Evolutionary conservation across 2,797 vertebrate species (phyloP).

Genomic region (Menidia menidia): DNA sequence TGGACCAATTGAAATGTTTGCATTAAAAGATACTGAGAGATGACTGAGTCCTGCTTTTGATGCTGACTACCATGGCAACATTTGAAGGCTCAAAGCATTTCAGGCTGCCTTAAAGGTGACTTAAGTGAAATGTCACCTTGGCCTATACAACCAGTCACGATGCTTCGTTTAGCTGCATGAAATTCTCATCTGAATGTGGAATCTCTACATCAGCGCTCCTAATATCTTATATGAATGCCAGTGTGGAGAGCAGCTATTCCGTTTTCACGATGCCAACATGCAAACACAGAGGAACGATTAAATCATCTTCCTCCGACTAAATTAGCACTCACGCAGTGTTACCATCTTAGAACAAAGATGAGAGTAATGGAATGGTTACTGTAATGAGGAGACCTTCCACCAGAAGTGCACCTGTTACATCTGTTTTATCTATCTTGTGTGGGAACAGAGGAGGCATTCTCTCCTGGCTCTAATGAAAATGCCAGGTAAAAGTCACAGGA

Average conservation of each 20-base stretch:
- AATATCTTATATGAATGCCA: conserved; percentile 44
- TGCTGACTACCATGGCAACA: not conserved
- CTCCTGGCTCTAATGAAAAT: conserved; percentile 46
- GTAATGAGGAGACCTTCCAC: conserved; percentile 64
- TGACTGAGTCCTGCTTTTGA: not conserved
- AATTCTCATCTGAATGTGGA: conserved; percentile 34
- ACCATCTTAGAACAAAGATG: conserved; percentile 54
- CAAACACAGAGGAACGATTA: conserved; percentile 55
- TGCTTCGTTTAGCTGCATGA: conserved; percentile 11
- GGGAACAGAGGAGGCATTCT: conserved; percentile 4
- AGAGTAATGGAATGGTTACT: conserved; percentile 50
- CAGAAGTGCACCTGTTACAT: conserved; percentile 62
- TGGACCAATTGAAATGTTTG: not conserved
- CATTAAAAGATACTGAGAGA: not conserved
- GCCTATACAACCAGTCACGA: conserved; percentile 1
- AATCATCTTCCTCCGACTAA: conserved; percentile 57
- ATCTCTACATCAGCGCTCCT: conserved; percentile 39
- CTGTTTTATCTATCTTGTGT: conserved; percentile 60
- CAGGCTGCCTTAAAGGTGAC: not conserved
- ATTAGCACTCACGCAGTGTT: conserved; percentile 62
- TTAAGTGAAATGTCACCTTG: not conserved
- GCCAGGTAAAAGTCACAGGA: conserved; percentile 46
- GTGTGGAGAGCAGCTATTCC: conserved; percentile 23
- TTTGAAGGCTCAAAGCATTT: not conserved
- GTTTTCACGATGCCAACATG: conserved; percentile 49